A percentile compares a stretch with the other conserved stretches of the same genome.
Evolutionary conservation across 2,888 invertebrate species (phyloP).

Genomic region (Pterobdella sp.): DNA sequence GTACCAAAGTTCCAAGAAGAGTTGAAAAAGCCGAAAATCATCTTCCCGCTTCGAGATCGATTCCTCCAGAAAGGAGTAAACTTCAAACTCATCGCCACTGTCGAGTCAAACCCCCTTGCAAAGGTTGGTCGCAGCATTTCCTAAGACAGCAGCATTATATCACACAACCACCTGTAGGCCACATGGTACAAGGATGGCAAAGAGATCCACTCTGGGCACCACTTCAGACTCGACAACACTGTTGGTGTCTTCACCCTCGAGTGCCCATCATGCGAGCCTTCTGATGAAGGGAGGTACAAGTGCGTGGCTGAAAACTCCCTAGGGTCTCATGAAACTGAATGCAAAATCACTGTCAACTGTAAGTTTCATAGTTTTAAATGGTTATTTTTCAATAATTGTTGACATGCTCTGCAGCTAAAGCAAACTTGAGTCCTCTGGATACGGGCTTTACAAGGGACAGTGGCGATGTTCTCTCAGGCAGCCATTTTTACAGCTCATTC

Average conservation of each 20-base stretch:
- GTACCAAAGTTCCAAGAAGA: conserved; percentile 37
- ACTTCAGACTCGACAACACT: conserved; percentile 75
- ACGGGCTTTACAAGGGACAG: not conserved
- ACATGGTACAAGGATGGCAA: conserved; percentile 74
- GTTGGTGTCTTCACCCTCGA: conserved; percentile 96
- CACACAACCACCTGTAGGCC: conserved; percentile 47
- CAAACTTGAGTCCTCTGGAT: not conserved
- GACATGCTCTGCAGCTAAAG: not conserved
- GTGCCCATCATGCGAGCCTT: conserved; percentile 83
- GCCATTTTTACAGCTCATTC: conserved; percentile 17
- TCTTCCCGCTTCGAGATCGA: conserved; percentile 94
- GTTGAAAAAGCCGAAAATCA: conserved; percentile 72
- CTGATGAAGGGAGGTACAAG: conserved; percentile 90
- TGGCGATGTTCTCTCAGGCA: not conserved
- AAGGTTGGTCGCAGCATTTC: conserved; percentile 58
- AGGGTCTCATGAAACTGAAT: conserved; percentile 87
- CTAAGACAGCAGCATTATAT: not conserved
- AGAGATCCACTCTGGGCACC: conserved; percentile 73
- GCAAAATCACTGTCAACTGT: conserved; percentile 58
- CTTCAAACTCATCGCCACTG: conserved; percentile 92
- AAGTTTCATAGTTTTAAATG: not conserved
- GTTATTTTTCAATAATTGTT: not conserved
- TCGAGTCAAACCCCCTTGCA: conserved; percentile 87
- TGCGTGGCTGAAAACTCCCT: conserved; percentile 87
- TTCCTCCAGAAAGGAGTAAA: conserved; percentile 87